Evolutionary conservation across 2,888 invertebrate genomes (phyloP).

Genomic region (Ochropacha duplaris): DNA sequence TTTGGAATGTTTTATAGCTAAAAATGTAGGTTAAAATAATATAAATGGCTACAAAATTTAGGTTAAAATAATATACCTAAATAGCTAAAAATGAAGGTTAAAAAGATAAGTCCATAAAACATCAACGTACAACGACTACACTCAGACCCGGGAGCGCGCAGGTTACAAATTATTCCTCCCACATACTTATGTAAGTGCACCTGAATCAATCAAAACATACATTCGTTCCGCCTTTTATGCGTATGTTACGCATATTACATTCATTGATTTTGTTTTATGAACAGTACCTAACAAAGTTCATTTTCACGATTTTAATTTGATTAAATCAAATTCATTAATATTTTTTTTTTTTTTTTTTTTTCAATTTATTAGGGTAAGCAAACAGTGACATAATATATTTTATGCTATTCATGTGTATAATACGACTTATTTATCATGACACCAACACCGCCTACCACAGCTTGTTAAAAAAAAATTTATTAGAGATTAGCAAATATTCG

Average conservation of each 20-base stretch:
- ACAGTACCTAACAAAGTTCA: slow-evolving; percentile 47
- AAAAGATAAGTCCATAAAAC: slow-evolving; percentile 50
- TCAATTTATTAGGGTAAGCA: too few relatives aligned
- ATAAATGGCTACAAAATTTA: too few relatives aligned
- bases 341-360: too few relatives aligned
- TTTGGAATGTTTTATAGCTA: neutral
- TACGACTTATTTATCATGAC: too few relatives aligned
- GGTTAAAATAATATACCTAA: too few relatives aligned
- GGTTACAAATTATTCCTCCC: slow-evolving; percentile 80
- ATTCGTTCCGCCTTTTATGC: slow-evolving; percentile 67
- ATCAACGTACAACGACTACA: slow-evolving; percentile 24
- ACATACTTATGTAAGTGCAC: slow-evolving; percentile 76
- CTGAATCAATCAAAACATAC: slow-evolving; percentile 78
- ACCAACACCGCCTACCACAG: too few relatives aligned
- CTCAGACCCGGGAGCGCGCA: slow-evolving; percentile 58
- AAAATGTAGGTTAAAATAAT: too few relatives aligned
- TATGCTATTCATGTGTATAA: too few relatives aligned
- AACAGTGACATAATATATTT: too few relatives aligned
- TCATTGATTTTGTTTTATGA: slow-evolving; percentile 63
- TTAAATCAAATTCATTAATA: too few relatives aligned
- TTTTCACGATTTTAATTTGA: slow-evolving; percentile 25
- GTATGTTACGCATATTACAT: slow-evolving; percentile 57
- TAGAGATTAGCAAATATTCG: too few relatives aligned
- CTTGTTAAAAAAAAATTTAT: too few relatives aligned
- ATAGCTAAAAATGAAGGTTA: neutral